phyloP scores from a whole-genome alignment of 1,140 invertebrate genomes.

The Megalonaias nervosa region DNA sequence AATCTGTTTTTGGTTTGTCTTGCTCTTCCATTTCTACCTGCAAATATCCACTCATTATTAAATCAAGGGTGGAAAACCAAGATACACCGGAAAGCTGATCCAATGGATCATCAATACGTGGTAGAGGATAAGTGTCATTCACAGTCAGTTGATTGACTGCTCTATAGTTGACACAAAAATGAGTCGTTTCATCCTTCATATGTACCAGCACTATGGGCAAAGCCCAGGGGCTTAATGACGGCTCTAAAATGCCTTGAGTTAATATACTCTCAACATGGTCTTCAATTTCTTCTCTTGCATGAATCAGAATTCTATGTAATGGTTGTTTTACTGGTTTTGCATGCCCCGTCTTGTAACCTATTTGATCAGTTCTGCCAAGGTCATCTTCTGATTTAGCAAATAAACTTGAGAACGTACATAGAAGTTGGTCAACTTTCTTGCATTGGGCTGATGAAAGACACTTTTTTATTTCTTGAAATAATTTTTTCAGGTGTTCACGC shows the following conservation, averaged over 20 bases:
- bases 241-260: too few species aligned
- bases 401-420: background rate
- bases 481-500: background rate
- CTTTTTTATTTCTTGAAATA: background rate
- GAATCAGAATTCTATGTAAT: background rate
- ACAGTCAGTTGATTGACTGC: too few species aligned
- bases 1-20: slow-evolving; percentile 8
- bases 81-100: background rate
- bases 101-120: slow-evolving; percentile 72
- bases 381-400: slow-evolving; percentile 8
- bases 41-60: slow-evolving; percentile 47
- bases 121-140: slow-evolving; percentile 73
- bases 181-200: background rate
- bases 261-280: background rate
- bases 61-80: slow-evolving; percentile 34
- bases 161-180: background rate
- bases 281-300: background rate
- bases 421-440: too few species aligned
- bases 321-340: slow-evolving; percentile 13
- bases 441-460: background rate
- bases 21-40: slow-evolving; percentile 46
- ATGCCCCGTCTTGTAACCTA: background rate
- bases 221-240: background rate
- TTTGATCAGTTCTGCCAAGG: slow-evolving; percentile 11
- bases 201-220: background rate